phyloP scores from a whole-genome alignment of 2,888 invertebrate species.

The Limnephilus marmoratus region DNA sequence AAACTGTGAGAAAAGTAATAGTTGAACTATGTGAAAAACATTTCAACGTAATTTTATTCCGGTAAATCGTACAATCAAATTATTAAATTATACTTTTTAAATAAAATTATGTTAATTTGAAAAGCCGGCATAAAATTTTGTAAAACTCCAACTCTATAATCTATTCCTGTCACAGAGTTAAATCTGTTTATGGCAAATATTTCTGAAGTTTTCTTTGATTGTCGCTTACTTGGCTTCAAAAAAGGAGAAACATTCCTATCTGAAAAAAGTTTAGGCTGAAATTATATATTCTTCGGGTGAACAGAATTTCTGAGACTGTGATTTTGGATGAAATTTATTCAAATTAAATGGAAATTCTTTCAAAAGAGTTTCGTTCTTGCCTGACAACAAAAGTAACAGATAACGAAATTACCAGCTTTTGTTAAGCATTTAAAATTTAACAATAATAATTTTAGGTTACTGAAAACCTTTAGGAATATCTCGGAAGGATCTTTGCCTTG shows the following conservation, averaged over 20 bases:
- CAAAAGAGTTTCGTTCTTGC: neutral
- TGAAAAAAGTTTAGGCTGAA: neutral
- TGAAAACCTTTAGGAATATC: too few relatives aligned
- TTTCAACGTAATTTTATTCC: neutral
- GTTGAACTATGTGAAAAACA: neutral
- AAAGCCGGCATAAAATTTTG: neutral
- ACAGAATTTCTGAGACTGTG: neutral
- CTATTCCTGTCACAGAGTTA: neutral
- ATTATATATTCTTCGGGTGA: neutral
- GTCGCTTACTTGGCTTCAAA: neutral
- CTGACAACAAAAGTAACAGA: constrained; percentile 4
- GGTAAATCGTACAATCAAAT: neutral
- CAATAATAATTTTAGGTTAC: constrained; percentile 3
- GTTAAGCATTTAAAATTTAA: neutral
- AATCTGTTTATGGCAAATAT: neutral
- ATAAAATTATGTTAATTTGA: neutral
- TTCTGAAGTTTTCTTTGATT: neutral
- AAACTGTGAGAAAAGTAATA: too few relatives aligned
- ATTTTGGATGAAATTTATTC: constrained; percentile 32
- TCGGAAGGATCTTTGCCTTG: neutral
- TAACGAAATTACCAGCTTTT: neutral
- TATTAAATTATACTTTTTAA: neutral
- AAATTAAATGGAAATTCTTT: constrained; percentile 32
- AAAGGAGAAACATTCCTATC: neutral
- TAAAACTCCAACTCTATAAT: neutral